Percentiles rank a stretch among this genome's conserved stretches.
These are phyloP conservation scores for Aix galericulata DNA, from an alignment of 2,113 vertebrate genomes.

Conservation along the genomic window DNA sequence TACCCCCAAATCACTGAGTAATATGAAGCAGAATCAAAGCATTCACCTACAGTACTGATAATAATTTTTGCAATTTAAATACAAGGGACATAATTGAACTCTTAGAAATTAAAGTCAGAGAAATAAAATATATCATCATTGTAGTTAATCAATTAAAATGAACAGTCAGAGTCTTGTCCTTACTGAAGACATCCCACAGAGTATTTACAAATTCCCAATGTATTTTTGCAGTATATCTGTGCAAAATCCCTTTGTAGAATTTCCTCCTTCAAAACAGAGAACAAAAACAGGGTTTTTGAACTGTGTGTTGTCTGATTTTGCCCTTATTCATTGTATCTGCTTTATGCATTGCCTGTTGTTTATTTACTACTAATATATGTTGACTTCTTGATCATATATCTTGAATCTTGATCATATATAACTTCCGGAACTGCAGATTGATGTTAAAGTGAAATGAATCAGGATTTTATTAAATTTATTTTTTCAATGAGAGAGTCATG, in stretches of 20 bases:
- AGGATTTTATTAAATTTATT: background rate
- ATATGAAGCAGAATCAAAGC: background rate
- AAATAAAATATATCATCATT: background rate
- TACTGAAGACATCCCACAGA: background rate
- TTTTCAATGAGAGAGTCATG: background rate
- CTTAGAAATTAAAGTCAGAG: background rate
- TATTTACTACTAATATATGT: background rate
- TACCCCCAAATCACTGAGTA: background rate
- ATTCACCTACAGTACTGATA: background rate
- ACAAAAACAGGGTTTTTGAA: background rate
- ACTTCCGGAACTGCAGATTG: background rate
- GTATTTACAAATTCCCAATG: background rate
- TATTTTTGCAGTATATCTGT: background rate
- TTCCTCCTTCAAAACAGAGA: background rate
- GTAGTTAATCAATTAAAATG: background rate
- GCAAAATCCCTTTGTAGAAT: background rate
- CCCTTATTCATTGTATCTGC: background rate
- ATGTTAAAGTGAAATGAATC: background rate
- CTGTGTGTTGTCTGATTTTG: background rate
- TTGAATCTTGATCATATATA: background rate
- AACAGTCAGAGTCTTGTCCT: background rate
- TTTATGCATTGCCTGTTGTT: background rate
- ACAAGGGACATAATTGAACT: background rate
- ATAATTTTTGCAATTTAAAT: background rate
- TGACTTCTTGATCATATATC: too few species aligned